These are phyloP conservation scores for Labia minor DNA, from an alignment of 2,888 invertebrate species.

Conservation along the genomic window DNA sequence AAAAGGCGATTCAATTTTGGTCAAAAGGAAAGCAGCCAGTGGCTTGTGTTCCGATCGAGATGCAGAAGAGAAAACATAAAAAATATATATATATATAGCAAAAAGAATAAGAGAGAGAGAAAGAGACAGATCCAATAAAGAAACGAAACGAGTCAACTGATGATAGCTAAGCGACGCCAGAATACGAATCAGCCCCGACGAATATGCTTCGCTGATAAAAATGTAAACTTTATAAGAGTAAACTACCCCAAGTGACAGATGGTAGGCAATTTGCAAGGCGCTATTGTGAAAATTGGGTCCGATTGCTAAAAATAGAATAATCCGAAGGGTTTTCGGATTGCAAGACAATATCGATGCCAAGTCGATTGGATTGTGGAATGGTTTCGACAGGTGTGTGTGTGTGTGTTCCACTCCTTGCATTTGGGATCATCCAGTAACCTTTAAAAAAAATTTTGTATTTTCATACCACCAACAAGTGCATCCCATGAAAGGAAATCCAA, in stretches of 20 bases:
- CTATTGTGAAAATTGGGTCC: background rate
- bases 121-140: constrained; percentile 6
- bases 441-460: no score
- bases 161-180: background rate
- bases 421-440: no score
- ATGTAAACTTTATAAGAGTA: constrained; percentile 13
- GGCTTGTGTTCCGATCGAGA: background rate
- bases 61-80: background rate
- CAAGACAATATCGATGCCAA: no score
- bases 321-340: no score
- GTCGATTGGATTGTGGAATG: no score
- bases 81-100: background rate
- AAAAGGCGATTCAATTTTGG: background rate
- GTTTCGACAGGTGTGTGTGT: no score
- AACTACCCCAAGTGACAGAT: constrained; percentile 1
- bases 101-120: no score
- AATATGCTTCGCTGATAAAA: constrained; percentile 1
- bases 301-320: no score
- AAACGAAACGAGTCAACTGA: constrained; percentile 3
- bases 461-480: no score
- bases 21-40: background rate
- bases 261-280: background rate
- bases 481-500: no score
- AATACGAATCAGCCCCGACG: background rate
- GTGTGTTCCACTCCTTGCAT: no score